Percentiles rank a stretch among this genome's conserved stretches.
Conservation (phyloP, 1,140 invertebrate species). For the Pemphigus obesinymphae region DNA sequence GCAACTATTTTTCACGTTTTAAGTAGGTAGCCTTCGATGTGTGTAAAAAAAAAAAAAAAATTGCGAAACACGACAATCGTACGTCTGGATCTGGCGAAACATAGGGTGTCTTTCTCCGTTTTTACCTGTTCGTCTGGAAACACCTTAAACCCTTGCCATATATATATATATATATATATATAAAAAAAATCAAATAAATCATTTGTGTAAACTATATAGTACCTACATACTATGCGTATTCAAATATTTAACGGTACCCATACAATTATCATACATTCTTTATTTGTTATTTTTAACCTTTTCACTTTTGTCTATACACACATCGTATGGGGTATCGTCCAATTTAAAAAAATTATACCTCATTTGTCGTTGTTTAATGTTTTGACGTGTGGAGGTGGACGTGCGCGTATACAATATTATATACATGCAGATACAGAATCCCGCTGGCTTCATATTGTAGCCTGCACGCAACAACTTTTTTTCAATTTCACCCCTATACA, state of each 20-base stretch:
- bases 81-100: background rate
- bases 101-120: background rate
- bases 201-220: background rate
- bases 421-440: too few species aligned
- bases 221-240: background rate
- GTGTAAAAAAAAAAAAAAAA: background rate
- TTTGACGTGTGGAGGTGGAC: background rate
- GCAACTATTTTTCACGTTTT: constrained; percentile 39
- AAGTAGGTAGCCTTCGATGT: constrained; percentile 8
- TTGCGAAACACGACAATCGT: constrained; percentile 36
- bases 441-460: background rate
- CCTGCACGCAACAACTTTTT: background rate
- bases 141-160: constrained; percentile 23
- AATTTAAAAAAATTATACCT: background rate
- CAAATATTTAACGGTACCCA: constrained; percentile 11
- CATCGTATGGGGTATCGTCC: background rate
- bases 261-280: background rate
- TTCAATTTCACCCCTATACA: background rate
- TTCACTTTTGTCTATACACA: background rate
- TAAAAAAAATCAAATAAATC: constrained; percentile 18
- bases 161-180: too few species aligned
- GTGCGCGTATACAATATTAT: background rate
- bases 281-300: background rate
- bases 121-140: constrained; percentile 25
- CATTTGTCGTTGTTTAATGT: background rate